Conservation (phyloP, 2,797 vertebrate species). For the Phyllotis vaccarum region DNA sequence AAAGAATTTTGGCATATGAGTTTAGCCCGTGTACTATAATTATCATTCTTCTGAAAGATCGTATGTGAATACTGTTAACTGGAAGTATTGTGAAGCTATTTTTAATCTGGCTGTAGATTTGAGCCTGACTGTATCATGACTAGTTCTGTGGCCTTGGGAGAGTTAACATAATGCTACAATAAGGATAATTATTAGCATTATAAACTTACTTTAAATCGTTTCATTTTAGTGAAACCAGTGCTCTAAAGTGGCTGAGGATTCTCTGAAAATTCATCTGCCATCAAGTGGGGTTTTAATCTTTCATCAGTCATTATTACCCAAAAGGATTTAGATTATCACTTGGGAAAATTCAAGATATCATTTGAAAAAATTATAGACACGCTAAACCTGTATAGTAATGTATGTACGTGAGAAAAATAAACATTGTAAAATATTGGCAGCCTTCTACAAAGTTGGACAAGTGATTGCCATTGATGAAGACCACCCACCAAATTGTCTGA, state of each 20-base stretch:
- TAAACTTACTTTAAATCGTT: background rate
- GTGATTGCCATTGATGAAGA: slow-evolving; percentile 76
- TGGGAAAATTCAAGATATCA: background rate
- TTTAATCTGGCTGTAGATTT: background rate
- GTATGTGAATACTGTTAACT: background rate
- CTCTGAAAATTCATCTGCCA: background rate
- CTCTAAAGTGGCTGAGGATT: background rate
- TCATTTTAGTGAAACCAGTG: background rate
- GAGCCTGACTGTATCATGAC: background rate
- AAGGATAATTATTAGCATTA: background rate
- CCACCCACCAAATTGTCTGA: slow-evolving; percentile 76
- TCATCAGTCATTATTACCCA: background rate
- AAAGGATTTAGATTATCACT: background rate
- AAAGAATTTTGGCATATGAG: background rate
- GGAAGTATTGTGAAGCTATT: background rate
- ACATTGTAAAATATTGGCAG: slow-evolving; percentile 53
- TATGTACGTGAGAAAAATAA: background rate
- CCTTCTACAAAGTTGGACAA: slow-evolving; percentile 75
- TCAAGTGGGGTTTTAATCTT: background rate
- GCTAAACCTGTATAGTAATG: background rate
- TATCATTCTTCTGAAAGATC: slow-evolving; percentile 15
- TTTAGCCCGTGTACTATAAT: background rate
- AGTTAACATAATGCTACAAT: background rate
- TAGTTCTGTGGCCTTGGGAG: background rate
- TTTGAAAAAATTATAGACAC: slow-evolving; percentile 19